Base-by-base conservation (phyloP, 2,113 vertebrate species). In the Ceratotherium simum region DNA sequence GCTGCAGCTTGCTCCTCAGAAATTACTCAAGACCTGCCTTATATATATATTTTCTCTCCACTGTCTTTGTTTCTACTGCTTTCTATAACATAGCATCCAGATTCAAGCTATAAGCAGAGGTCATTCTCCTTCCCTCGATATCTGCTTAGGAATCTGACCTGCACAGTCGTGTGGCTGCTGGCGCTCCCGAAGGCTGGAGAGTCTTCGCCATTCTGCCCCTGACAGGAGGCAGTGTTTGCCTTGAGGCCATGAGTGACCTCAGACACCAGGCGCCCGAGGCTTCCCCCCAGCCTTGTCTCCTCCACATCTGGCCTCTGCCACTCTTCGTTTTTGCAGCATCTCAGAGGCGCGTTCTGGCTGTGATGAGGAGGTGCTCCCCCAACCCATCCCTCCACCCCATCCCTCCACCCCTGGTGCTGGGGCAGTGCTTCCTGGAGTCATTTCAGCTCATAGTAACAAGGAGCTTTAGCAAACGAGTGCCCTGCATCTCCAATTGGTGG, bases 11-110 rank as follows among this genome's bases (percentile, higher is more conserved):
- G 42, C 73, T 86, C 56, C 51, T 81, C 70, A 60, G 56, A 90
- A 90, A 80, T 82, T 11, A 12, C 8, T 29, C 11, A 36, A 18
- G 27, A 56, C 42, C 27, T 3, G 8, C 27, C 39, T 42, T 92
- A 29, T 12, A 5, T 21, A 29, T n/a, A 3, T 1, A 0, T 18
- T 1, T 16, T 25, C 48, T 86, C 46, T 31, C 12, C 8, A 14
- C 36, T 92, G 14, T 79, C 14, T 93, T 69, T 85, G 51, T 69
- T 51, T 4, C 25, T 69, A 54, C 51, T 84, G 10, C 58, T 73
- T 82, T 65, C 67, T 83, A 5, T 46, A 62, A 90, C 13, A 62
- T 75, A 69, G 20, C 62, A 88, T 70, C 42, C 29, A 62, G 36
- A 65, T 25, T 83, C 46, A 9, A 0, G 60, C 83, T 87, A 6